These are phyloP conservation scores for Gymnocheta viridis DNA, from an alignment of 2,888 invertebrate genomes.

Conservation along the genomic window DNA sequence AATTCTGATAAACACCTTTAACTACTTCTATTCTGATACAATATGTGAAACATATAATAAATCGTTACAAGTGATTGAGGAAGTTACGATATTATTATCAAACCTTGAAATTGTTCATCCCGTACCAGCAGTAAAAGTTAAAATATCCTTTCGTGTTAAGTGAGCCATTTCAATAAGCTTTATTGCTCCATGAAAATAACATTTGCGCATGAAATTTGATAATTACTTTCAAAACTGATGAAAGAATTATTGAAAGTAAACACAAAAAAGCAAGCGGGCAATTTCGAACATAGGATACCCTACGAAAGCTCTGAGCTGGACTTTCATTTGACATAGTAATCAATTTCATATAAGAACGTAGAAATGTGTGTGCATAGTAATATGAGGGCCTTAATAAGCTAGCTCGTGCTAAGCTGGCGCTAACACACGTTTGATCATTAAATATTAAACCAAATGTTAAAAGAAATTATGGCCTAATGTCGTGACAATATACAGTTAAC, in stretches of 20 bases:
- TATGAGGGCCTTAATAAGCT: background rate
- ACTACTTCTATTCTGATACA: background rate
- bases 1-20: background rate
- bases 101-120: background rate
- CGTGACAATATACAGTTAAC: background rate
- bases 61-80: too few species aligned
- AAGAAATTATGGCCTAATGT: background rate
- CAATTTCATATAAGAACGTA: too few species aligned
- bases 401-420: background rate
- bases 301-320: background rate
- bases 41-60: too few species aligned
- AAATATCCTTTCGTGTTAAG: background rate
- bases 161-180: background rate
- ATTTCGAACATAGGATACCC: background rate
- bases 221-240: conserved; percentile 4
- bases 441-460: background rate
- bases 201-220: conserved; percentile 29
- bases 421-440: background rate
- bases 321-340: too few species aligned
- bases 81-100: too few species aligned
- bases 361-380: too few species aligned
- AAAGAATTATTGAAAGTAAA: background rate
- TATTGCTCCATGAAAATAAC: background rate
- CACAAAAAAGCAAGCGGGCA: background rate
- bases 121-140: background rate